These are phyloP conservation scores for Erebia epiphron DNA, from an alignment of 2,888 invertebrate genomes.

Conservation along the genomic window DNA sequence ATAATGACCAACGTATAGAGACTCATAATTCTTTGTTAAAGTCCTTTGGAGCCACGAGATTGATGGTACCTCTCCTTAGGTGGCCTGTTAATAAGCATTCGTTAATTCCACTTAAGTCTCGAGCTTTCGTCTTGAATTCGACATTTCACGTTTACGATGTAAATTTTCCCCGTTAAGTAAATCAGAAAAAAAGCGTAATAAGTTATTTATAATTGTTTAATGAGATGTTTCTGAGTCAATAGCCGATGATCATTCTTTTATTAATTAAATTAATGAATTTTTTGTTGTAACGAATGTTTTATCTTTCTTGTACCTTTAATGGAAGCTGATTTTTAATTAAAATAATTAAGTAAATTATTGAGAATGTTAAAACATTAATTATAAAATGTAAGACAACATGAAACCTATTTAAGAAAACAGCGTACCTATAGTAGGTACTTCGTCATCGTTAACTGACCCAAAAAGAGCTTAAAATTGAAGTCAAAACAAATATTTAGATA, in stretches of 20 bases:
- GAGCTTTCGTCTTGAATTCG: constrained; percentile 33
- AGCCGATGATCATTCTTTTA: neutral
- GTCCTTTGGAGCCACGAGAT: constrained; percentile 74
- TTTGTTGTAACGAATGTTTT: neutral
- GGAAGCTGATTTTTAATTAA: neutral
- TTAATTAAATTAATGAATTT: constrained; percentile 5
- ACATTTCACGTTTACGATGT: constrained; percentile 34
- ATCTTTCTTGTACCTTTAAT: neutral
- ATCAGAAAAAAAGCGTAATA: constrained; percentile 18
- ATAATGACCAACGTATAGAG: constrained; percentile 55
- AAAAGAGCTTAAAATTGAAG: neutral
- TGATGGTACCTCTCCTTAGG: constrained; percentile 77
- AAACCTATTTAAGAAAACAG: no score
- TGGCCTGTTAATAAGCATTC: constrained; percentile 75
- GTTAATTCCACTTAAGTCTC: constrained; percentile 53
- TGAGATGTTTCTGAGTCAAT: constrained; percentile 6
- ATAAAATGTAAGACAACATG: no score
- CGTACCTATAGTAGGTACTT: no score
- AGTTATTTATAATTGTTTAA: constrained; percentile 20
- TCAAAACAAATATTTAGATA: neutral
- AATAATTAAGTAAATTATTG: neutral
- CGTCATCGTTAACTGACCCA: no score
- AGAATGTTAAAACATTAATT: no score
- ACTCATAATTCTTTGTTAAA: constrained; percentile 76
- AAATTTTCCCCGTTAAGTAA: constrained; percentile 31